Base-by-base conservation (phyloP, 2,797 vertebrate genomes). In the Phoeniculus purpureus region DNA sequence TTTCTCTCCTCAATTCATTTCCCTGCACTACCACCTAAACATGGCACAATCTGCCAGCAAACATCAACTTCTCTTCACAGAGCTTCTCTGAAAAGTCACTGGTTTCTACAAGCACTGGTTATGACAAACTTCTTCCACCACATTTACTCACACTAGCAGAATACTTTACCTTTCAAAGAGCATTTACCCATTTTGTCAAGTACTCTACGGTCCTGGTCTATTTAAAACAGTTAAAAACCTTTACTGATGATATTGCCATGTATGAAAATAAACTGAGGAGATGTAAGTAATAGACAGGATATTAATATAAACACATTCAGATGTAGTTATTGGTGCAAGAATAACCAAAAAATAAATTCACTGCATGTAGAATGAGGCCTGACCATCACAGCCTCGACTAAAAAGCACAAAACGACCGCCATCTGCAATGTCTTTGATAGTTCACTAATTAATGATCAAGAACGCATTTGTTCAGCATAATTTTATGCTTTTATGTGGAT, bases 391-490 rank as follows among this genome's bases (percentile, higher is more conserved):
- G 43, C 43, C 43, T 43, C 43, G 16, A 89, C 67, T 90, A 59
- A 37, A 89, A 92, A 85, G 66, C 80, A 92, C 81, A 87, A 76
- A 96, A 96, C 4, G 6, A 93, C 76, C 72, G 87, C 84, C 72
- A 93, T 94, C 86, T 96, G 93, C 89, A 96, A 77, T 62, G 92
- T 87, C 83, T 87, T 88, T 93, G 73, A 94, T 89, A 89, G 72
- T 82, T 97, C 89, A 94, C 94, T 97, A 97, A 97, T 97, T 97
- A 97, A 97, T 93, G 92, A 96, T 96, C 93, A 96, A 96, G 95
- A 96, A 25, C 85, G 64, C 81, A 93, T 97, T 97, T 96, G 94
- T 96, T 93, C 89, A 79, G 78, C 89, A 75, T 94, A 94, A 97
- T 96, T 96, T 92, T 91, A 91, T 81, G 94, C 94, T 96, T 97